These are phyloP conservation scores for Drosophila sucinea DNA, from an alignment of 1,140 invertebrate genomes.

Conservation along the genomic window DNA sequence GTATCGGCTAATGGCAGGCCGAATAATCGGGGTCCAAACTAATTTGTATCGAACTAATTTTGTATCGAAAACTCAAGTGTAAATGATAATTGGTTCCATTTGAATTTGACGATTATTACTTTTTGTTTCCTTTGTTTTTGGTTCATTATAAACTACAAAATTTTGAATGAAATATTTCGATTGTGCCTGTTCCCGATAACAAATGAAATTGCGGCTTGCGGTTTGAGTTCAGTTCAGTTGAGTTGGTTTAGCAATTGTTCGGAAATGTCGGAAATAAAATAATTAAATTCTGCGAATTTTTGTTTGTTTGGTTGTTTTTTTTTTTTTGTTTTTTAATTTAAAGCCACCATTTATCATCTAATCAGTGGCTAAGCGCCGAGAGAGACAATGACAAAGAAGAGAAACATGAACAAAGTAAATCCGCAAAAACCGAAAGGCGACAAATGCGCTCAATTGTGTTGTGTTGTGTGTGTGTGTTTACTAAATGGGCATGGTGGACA, in stretches of 20 bases:
- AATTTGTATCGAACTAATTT: too few relatives aligned
- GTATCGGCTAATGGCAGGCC: too few relatives aligned
- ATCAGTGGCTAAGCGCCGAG: conserved; percentile 25
- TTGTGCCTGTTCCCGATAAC: background rate
- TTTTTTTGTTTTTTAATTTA: background rate
- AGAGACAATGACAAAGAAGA: conserved; percentile 46
- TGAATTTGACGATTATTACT: too few relatives aligned
- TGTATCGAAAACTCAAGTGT: too few relatives aligned
- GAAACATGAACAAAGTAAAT: conserved; percentile 53
- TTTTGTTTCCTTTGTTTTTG: too few relatives aligned
- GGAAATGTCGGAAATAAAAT: background rate
- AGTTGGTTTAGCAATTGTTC: background rate
- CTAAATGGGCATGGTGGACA: conserved; percentile 11
- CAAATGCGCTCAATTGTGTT: conserved; percentile 37
- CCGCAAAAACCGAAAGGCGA: conserved; percentile 58
- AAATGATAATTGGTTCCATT: too few relatives aligned
- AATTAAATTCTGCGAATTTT: background rate
- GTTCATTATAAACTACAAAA: too few relatives aligned
- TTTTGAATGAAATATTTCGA: background rate
- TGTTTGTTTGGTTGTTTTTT: background rate
- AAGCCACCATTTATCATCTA: conserved; percentile 15
- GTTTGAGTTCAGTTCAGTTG: background rate
- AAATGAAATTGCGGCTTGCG: background rate
- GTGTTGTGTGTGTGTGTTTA: conserved; percentile 11
- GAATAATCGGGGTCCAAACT: too few relatives aligned